Conservation (phyloP, 2,113 vertebrate genomes). For the Epinephelus cyanopodus region DNA sequence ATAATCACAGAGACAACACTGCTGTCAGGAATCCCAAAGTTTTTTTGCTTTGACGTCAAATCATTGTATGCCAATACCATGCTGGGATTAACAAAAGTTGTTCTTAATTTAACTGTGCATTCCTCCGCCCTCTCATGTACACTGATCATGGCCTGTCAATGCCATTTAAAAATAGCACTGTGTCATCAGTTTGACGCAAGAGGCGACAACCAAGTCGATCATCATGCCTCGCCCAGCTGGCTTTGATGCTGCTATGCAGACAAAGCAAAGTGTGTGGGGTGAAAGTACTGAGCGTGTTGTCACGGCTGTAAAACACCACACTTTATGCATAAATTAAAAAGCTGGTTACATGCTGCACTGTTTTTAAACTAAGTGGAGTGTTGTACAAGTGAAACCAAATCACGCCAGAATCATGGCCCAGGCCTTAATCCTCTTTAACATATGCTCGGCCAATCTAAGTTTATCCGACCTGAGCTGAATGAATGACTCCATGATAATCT, state of each 20-base stretch:
- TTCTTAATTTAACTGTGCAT: constrained; percentile 39
- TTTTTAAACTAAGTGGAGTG: neutral
- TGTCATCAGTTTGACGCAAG: constrained; percentile 51
- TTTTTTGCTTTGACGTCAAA: constrained; percentile 20
- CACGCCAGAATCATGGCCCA: neutral
- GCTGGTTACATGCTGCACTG: neutral
- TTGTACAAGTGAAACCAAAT: constrained; percentile 2
- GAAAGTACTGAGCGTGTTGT: neutral
- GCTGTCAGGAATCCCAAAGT: constrained; percentile 10
- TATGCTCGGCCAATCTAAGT: constrained; percentile 22
- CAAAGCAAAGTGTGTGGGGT: neutral
- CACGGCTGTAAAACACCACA: neutral
- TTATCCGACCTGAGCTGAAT: constrained; percentile 34
- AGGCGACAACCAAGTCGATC: constrained; percentile 2
- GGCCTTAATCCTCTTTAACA: constrained; percentile 40
- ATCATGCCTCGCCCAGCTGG: constrained; percentile 25
- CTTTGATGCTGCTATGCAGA: constrained; percentile 14
- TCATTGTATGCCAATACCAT: constrained; percentile 8
- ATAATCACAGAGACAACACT: constrained; percentile 13
- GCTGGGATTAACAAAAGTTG: constrained; percentile 38
- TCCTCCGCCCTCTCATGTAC: constrained; percentile 42
- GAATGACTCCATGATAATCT: constrained; percentile 22
- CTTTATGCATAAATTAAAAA: neutral
- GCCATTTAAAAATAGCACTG: constrained; percentile 63
- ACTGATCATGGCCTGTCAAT: constrained; percentile 29